A percentile compares a stretch with the other conserved stretches of the same genome.
Conservation (phyloP, 2,113 vertebrate genomes). For the Columba janthina region DNA sequence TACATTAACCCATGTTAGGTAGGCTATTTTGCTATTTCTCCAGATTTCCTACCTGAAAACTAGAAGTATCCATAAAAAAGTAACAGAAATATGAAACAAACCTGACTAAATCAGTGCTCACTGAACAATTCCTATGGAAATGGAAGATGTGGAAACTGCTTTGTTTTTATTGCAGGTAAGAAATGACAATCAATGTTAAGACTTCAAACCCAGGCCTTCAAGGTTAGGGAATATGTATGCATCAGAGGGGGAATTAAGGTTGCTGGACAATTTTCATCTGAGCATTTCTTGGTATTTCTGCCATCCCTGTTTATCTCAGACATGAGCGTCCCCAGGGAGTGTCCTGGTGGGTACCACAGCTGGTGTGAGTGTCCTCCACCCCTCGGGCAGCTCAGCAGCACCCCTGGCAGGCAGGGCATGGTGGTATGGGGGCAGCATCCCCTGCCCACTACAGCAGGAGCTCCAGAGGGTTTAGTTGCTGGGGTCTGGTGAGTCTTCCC, state of each 20-base stretch:
- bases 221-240: background rate
- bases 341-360: background rate
- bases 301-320: background rate
- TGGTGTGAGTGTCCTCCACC: background rate
- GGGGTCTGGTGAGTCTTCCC: background rate
- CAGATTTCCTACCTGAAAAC: background rate
- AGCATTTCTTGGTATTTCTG: background rate
- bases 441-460: background rate
- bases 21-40: background rate
- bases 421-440: fast-evolving
- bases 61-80: background rate
- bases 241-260: background rate
- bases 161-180: background rate
- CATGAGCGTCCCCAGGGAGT: background rate
- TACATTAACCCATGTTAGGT: background rate
- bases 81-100: background rate
- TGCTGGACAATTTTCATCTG: background rate
- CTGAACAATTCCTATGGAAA: background rate
- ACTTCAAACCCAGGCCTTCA: background rate
- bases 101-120: background rate
- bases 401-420: background rate
- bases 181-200: fast-evolving
- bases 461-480: background rate
- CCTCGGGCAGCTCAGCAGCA: fast-evolving
- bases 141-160: background rate